A percentile compares a stretch with the other conserved stretches of the same genome.
Evolutionary conservation across 2,113 vertebrate species (phyloP).

Genomic region (Hippocampus barbouri): DNA sequence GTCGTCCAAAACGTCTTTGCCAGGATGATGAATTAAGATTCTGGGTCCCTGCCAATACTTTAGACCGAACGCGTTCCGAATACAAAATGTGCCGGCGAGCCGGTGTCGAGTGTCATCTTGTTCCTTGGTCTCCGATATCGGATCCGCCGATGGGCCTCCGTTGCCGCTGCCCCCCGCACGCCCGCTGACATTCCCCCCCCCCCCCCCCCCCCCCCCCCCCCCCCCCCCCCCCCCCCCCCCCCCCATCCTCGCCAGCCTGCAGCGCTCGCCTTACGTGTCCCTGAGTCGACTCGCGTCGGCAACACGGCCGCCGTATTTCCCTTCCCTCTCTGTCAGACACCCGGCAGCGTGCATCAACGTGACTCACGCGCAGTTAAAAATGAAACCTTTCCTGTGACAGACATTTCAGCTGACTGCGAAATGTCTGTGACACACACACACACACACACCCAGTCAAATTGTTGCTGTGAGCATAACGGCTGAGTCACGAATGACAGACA

Average conservation of each 20-base stretch:
- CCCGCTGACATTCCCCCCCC: background rate
- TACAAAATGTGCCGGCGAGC: slow-evolving; percentile 7
- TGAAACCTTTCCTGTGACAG: background rate
- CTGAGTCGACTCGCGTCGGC: too few relatives aligned
- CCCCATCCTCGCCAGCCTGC: too few relatives aligned
- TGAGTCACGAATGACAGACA: slow-evolving; percentile 39
- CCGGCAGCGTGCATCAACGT: background rate
- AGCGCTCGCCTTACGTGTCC: background rate
- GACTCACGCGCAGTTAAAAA: background rate
- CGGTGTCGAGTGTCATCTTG: slow-evolving; percentile 58
- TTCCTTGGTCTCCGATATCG: slow-evolving; percentile 68
- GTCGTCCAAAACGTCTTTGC: background rate
- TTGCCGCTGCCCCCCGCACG: slow-evolving; percentile 7
- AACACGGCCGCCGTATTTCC: too few relatives aligned
- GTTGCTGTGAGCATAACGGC: background rate
- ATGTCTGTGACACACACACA: background rate
- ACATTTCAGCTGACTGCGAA: background rate
- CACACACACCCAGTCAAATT: background rate
- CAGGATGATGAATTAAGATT: background rate
- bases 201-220: background rate
- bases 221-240: background rate
- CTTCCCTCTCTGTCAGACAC: too few relatives aligned
- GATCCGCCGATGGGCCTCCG: slow-evolving; percentile 46
- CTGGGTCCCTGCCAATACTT: background rate
- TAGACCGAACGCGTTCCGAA: background rate